Evolutionary conservation across 2,797 vertebrate species (phyloP).

Genomic region (Neoniphon sammara): DNA sequence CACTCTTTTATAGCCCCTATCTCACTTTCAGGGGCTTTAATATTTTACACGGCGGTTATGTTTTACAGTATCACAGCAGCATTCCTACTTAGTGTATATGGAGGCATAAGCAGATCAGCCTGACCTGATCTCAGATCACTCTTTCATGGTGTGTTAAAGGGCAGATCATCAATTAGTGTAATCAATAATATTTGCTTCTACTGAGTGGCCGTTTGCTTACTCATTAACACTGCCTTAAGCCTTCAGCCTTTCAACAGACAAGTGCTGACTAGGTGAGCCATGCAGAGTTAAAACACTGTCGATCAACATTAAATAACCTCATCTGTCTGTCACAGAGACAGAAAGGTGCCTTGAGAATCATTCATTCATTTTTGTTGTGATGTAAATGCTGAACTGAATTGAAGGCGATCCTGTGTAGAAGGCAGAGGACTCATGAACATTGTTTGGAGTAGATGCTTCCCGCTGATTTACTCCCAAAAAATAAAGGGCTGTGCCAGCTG

Average conservation of each 20-base stretch:
- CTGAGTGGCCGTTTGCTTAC: constrained; percentile 26
- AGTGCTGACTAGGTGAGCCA: constrained; percentile 28
- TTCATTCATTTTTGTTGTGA: constrained; percentile 14
- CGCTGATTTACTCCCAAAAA: constrained; percentile 23
- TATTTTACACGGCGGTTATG: constrained; percentile 7
- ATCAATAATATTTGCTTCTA: constrained; percentile 18
- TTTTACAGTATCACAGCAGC: background rate
- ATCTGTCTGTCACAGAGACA: constrained; percentile 35
- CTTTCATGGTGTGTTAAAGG: background rate
- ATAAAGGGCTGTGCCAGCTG: constrained; percentile 9
- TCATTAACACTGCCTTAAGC: background rate
- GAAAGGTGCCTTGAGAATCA: constrained; percentile 1
- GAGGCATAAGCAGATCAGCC: background rate
- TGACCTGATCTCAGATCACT: background rate
- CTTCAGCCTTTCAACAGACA: constrained; percentile 6
- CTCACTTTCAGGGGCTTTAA: constrained; percentile 6
- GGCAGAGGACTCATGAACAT: constrained; percentile 33
- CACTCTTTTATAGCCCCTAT: background rate
- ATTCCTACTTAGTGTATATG: background rate
- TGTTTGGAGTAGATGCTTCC: constrained; percentile 31
- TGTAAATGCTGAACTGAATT: constrained; percentile 37
- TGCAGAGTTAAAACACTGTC: constrained; percentile 12
- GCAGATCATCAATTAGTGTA: constrained; percentile 7
- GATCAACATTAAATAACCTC: constrained; percentile 31
- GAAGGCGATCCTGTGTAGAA: constrained; percentile 17